Conservation (phyloP, 1,140 invertebrate genomes). For the Phenacoccus solenopsis region DNA sequence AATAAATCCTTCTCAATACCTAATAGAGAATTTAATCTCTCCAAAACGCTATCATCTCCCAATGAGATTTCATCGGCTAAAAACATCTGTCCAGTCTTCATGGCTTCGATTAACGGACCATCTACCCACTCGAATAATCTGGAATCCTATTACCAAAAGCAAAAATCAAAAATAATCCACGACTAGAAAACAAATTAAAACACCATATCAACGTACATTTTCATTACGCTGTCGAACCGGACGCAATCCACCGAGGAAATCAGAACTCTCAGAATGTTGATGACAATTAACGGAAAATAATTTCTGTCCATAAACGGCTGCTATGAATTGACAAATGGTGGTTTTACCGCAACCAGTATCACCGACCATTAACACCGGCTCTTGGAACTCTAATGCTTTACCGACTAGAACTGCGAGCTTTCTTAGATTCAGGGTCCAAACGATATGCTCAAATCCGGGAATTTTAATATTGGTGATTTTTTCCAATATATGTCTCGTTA, state of each 20-base stretch:
- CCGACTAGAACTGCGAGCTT: slow-evolving; percentile 81
- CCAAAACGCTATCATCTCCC: slow-evolving; percentile 96
- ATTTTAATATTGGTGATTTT: slow-evolving; percentile 41
- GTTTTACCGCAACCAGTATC: slow-evolving; percentile 99
- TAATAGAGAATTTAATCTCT: slow-evolving; percentile 90
- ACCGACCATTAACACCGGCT: slow-evolving; percentile 91
- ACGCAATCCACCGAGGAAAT: slow-evolving; percentile 90
- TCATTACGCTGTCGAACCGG: slow-evolving; percentile 60
- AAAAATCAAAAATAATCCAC: slow-evolving; percentile 23
- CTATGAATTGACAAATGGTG: slow-evolving; percentile 82
- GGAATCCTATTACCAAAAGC: slow-evolving; percentile 28
- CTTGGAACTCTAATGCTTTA: slow-evolving; percentile 80
- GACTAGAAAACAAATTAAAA: slow-evolving; percentile 10
- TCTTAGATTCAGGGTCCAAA: slow-evolving; percentile 87
- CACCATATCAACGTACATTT: slow-evolving; percentile 27
- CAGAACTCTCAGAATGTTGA: slow-evolving; percentile 95
- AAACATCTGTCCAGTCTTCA: slow-evolving; percentile 77
- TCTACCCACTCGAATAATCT: slow-evolving; percentile 95
- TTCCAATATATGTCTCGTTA: slow-evolving; percentile 59
- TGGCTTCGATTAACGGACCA: slow-evolving; percentile 83
- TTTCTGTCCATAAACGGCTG: slow-evolving; percentile 47
- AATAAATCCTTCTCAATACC: slow-evolving; percentile 30
- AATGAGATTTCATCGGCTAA: slow-evolving; percentile 98
- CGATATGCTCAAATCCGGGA: slow-evolving; percentile 58
- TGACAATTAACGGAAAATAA: slow-evolving; percentile 90